phyloP scores from a whole-genome alignment of 2,113 vertebrate genomes.

The Nipponia nippon region DNA sequence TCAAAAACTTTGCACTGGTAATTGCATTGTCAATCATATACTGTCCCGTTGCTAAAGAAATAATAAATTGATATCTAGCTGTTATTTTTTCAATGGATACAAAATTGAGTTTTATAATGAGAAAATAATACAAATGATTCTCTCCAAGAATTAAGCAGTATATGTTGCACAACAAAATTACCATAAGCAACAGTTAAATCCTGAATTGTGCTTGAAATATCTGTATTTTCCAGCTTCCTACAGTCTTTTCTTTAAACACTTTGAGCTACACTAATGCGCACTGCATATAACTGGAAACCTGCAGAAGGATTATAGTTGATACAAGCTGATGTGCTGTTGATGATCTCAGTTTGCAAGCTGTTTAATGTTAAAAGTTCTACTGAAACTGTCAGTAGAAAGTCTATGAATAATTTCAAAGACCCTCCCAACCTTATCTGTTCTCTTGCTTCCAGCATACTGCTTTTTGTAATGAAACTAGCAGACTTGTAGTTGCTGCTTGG shows the following conservation, averaged over 20 bases:
- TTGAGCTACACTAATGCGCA: neutral
- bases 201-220: neutral
- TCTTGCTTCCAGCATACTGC: neutral
- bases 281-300: neutral
- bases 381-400: neutral
- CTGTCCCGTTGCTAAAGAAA: constrained; percentile 67
- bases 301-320: neutral
- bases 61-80: constrained; percentile 13
- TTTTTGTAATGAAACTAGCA: neutral
- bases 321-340: constrained; percentile 13
- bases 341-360: constrained; percentile 34
- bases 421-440: constrained; percentile 5
- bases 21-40: constrained; percentile 85
- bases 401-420: constrained; percentile 36
- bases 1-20: constrained; percentile 74
- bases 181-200: neutral
- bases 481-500: neutral
- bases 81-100: neutral
- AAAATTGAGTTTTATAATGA: constrained; percentile 5
- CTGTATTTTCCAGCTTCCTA: neutral
- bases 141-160: neutral
- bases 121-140: neutral
- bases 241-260: neutral
- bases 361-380: constrained; percentile 38
- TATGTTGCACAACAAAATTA: neutral